phyloP scores from a whole-genome alignment of 2,797 vertebrate genomes.

The Pangasius krempfi region DNA sequence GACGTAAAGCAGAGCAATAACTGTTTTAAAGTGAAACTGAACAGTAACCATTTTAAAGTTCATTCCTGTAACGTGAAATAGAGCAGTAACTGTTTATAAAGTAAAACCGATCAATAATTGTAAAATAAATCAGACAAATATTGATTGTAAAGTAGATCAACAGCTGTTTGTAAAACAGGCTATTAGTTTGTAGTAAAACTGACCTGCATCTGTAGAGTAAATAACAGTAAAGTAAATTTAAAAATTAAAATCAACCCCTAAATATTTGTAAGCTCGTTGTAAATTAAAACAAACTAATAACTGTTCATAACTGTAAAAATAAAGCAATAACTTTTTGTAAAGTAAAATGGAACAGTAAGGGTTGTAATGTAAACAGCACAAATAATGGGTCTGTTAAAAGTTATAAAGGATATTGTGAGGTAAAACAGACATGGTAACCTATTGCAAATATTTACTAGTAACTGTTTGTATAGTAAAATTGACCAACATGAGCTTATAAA shows the following conservation, averaged over 20 bases:
- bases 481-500: neutral
- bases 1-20: neutral
- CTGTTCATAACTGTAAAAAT: neutral
- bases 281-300: neutral
- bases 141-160: neutral
- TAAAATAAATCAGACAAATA: neutral
- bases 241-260: neutral
- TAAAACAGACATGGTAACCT: neutral
- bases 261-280: neutral
- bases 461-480: neutral
- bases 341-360: neutral
- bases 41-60: neutral
- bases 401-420: neutral
- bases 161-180: neutral
- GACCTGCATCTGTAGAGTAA: neutral
- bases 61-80: neutral
- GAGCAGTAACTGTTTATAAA: neutral
- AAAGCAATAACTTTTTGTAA: neutral
- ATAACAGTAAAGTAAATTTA: neutral
- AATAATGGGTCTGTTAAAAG: neutral
- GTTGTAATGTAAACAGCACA: neutral
- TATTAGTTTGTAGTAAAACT: neutral
- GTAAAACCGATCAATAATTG: neutral
- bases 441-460: neutral
- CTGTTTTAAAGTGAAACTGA: neutral